phyloP scores from a whole-genome alignment of 64 coral and sea anemone species.

The Actinia tenebrosa region DNA sequence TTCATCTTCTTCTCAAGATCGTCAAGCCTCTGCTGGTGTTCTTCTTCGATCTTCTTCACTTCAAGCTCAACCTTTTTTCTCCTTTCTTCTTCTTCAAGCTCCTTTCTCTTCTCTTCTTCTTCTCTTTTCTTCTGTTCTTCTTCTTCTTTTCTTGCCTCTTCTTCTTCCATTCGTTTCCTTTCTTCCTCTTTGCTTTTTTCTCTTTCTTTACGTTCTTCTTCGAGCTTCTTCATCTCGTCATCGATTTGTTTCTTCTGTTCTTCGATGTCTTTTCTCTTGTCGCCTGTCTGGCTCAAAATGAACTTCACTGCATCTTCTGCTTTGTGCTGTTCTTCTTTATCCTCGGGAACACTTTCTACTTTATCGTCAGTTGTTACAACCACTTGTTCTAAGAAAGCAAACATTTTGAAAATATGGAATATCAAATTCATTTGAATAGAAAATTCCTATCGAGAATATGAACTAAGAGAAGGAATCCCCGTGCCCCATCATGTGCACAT shows the following conservation, averaged over 20 bases:
- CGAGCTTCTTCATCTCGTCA: slow-evolving; percentile 15
- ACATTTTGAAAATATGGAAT: neutral
- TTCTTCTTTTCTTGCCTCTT: neutral
- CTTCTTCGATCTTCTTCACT: slow-evolving; percentile 48
- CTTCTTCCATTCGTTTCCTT: slow-evolving; percentile 23
- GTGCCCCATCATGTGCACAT: no score
- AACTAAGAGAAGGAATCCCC: no score
- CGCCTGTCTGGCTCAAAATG: slow-evolving; percentile 21
- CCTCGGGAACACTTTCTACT: slow-evolving; percentile 14
- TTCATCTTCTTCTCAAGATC: slow-evolving; percentile 28
- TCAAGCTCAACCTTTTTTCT: slow-evolving; percentile 33
- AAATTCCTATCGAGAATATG: no score
- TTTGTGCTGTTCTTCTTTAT: slow-evolving; percentile 18
- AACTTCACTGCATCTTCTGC: slow-evolving; percentile 33
- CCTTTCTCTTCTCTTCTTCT: slow-evolving; percentile 32
- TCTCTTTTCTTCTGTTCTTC: slow-evolving; percentile 30
- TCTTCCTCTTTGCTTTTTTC: slow-evolving; percentile 20
- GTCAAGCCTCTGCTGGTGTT: slow-evolving; percentile 43
- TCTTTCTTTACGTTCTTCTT: slow-evolving; percentile 18
- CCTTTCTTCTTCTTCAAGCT: slow-evolving; percentile 28
- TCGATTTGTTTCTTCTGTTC: slow-evolving; percentile 29
- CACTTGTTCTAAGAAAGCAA: slow-evolving; percentile 36
- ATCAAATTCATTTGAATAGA: neutral
- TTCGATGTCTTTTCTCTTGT: slow-evolving; percentile 30
- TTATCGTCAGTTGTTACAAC: slow-evolving; percentile 12